Evolutionary conservation across 53 echinoderm and acorn worm species (phyloP).

Genomic region (Astropecten irregularis): DNA sequence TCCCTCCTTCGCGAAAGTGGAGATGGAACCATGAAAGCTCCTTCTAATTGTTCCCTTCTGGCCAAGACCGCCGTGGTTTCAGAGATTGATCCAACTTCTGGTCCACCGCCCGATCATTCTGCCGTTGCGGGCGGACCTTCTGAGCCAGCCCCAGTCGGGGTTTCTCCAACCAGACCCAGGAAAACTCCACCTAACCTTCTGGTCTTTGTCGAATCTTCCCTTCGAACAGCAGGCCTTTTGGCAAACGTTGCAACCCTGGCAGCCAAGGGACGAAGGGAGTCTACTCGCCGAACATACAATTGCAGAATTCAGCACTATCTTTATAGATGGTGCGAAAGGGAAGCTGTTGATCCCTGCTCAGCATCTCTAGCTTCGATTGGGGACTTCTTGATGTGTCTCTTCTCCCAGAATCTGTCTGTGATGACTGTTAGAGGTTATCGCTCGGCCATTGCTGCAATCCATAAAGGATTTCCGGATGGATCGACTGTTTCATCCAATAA

Average conservation of each 20-base stretch:
- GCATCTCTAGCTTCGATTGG: background rate
- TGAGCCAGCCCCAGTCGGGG: background rate
- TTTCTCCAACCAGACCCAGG: constrained; percentile 18
- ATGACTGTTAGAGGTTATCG: background rate
- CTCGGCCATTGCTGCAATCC: no score
- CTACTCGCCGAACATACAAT: no score
- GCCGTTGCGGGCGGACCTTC: background rate
- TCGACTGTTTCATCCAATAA: background rate
- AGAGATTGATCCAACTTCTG: background rate
- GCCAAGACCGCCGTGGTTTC: background rate
- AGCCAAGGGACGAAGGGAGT: background rate
- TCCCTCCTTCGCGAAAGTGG: background rate
- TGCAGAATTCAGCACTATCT: background rate
- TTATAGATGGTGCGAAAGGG: background rate
- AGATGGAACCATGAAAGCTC: background rate
- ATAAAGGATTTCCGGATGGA: constrained; percentile 1
- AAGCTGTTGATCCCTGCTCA: constrained; percentile 1
- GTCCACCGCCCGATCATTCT: background rate
- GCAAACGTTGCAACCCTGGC: constrained; percentile 13
- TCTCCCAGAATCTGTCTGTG: background rate
- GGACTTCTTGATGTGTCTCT: constrained; percentile 2
- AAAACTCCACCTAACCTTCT: constrained; percentile 17
- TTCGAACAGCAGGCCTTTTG: constrained; percentile 19
- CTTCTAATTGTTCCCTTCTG: constrained; percentile 29
- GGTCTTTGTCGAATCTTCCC: background rate